Percentiles rank a stretch among this genome's conserved stretches.
These are phyloP conservation scores for Gobio occitaniae DNA, from an alignment of 2,797 vertebrate genomes.

Conservation along the genomic window DNA sequence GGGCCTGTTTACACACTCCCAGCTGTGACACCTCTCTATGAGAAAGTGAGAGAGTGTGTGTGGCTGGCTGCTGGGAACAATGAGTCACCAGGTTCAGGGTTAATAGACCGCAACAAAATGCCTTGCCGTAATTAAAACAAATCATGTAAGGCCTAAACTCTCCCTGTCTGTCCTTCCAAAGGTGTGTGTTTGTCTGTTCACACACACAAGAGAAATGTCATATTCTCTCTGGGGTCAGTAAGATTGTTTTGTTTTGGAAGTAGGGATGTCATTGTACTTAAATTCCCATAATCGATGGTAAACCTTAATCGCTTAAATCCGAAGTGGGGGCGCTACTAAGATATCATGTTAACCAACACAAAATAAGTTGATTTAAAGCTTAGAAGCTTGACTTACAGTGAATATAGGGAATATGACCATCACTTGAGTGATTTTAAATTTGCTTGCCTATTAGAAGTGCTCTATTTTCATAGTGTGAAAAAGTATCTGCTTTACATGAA, in stretches of 20 bases:
- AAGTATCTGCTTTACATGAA: too few species aligned
- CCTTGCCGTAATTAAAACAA: slow-evolving; percentile 66
- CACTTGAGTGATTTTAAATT: too few species aligned
- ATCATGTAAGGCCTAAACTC: slow-evolving; percentile 37
- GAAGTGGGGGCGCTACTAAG: neutral
- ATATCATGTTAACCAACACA: neutral
- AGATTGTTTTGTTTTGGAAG: neutral
- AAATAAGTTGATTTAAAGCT: neutral
- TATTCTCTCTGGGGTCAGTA: neutral
- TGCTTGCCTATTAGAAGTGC: too few species aligned
- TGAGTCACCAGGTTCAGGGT: slow-evolving; percentile 69
- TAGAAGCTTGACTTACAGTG: neutral
- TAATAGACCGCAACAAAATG: slow-evolving; percentile 62
- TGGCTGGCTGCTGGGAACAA: slow-evolving; percentile 60
- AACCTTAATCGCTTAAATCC: too few species aligned
- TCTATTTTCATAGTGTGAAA: too few species aligned
- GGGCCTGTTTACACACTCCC: slow-evolving; percentile 53
- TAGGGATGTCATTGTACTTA: neutral
- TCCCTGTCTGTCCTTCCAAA: neutral
- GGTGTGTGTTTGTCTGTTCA: slow-evolving; percentile 6
- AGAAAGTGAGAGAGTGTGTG: slow-evolving; percentile 3
- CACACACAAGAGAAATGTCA: slow-evolving; percentile 1
- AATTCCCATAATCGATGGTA: neutral
- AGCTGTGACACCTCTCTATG: slow-evolving; percentile 50
- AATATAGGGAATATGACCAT: neutral